Conservation (phyloP, 2,113 vertebrate species). For the Macrotus californicus region DNA sequence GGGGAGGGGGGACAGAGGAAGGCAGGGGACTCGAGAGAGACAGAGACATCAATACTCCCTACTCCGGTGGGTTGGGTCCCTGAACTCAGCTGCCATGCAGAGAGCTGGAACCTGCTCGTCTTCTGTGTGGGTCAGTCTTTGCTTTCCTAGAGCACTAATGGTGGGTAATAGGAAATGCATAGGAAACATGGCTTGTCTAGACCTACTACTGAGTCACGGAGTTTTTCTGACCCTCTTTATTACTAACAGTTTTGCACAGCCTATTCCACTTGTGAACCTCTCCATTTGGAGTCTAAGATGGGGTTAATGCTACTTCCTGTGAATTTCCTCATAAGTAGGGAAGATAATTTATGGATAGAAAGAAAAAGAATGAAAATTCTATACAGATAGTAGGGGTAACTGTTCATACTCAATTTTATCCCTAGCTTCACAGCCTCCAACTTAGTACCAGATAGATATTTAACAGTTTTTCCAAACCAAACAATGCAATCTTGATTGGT, state of each 20-base stretch:
- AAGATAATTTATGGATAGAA: slow-evolving; percentile 1
- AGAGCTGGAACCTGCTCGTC: neutral
- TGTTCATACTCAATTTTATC: neutral
- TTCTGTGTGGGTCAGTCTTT: neutral
- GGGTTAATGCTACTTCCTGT: neutral
- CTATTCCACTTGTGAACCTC: neutral
- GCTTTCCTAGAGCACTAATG: neutral
- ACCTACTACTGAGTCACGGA: neutral
- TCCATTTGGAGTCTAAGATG: neutral
- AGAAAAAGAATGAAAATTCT: neutral
- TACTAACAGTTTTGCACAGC: neutral
- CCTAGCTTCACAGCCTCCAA: neutral
- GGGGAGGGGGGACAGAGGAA: neutral
- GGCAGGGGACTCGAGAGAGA: neutral
- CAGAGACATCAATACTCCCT: neutral
- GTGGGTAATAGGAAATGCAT: neutral
- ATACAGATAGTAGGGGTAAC: neutral
- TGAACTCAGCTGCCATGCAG: neutral
- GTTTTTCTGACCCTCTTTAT: neutral
- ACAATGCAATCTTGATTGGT: neutral
- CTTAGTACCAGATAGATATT: neutral
- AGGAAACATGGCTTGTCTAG: neutral
- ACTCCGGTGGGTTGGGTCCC: neutral
- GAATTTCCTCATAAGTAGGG: neutral
- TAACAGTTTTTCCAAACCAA: neutral